phyloP scores from a whole-genome alignment of 1,140 invertebrate species.

The Meloidogyne exigua region DNA sequence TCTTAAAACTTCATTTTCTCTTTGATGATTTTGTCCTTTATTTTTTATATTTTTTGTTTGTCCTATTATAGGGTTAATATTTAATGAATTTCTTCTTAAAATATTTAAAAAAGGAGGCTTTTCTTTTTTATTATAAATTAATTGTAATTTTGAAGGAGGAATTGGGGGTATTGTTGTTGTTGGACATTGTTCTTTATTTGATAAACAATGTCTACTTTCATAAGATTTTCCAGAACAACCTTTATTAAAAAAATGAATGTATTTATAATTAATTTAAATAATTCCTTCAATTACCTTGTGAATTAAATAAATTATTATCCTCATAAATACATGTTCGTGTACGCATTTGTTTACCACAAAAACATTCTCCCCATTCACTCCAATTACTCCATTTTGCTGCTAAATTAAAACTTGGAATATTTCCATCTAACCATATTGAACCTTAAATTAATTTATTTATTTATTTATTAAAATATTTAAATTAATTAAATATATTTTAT shows the following conservation, averaged over 20 bases:
- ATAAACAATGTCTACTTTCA: neutral
- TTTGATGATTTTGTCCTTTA: conserved; percentile 5
- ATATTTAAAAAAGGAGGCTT: neutral
- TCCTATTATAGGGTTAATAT: neutral
- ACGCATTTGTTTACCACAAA: conserved; percentile 28
- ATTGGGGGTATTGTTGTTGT: conserved; percentile 18
- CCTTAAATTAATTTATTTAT: no score
- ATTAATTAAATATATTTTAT: no score
- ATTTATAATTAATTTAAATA: neutral
- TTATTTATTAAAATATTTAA: no score
- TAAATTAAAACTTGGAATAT: neutral
- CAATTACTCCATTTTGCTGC: conserved; percentile 20
- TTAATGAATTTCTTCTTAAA: neutral
- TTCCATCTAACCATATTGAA: conserved; percentile 1
- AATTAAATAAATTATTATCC: conserved; percentile 15
- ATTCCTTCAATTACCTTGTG: neutral
- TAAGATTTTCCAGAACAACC: conserved; percentile 18
- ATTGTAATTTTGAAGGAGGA: conserved; percentile 13
- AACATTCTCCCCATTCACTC: conserved; percentile 21
- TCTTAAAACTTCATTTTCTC: neutral
- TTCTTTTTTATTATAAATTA: neutral
- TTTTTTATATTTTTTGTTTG: neutral
- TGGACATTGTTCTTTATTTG: conserved; percentile 7
- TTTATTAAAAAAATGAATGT: neutral
- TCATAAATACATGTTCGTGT: conserved; percentile 20